Base-by-base conservation (phyloP, 2,888 invertebrate species). In the Dolomedes plantarius region DNA sequence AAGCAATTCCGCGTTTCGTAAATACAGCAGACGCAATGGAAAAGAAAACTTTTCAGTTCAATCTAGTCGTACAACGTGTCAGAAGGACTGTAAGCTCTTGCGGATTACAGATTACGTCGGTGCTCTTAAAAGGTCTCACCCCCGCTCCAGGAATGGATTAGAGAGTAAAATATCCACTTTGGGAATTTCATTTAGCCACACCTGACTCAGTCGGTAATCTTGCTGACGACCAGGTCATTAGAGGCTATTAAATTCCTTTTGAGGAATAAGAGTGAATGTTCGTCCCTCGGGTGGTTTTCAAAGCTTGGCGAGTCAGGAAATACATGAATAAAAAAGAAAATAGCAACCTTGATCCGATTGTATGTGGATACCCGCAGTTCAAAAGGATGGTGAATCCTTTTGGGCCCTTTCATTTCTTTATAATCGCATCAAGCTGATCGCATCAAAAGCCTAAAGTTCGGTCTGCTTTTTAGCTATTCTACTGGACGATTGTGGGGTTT, bases 141-240 rank as follows among this genome's bases (percentile, higher is more conserved):
- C 29, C 29, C 23, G 3, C 56, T 23, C 2, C 56, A 56, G 56
- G 11, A 56, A 19, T 69, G 69, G 69, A 69, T 69, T 36, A 69
- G 27, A 13, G 23, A 69, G 27, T 41, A 36, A 46, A 56, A 32
- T 77, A 73, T 67, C 65, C 83, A 68, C 72, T 56, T 71, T 50
- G 77, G 83, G 76, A 72, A 65, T 77, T 85, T 77, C 77, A 77
- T 72, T 73, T 73, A 67, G 77, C 83, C 83, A 85, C 83, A 85
- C 83, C 83, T 85, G 83, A 77, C 39, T 77, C 83, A 73, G 77
- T 50, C 56, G 68, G 73, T 77, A 77, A 85, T 85, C 73, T 77
- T 77, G 68, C 77, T 77, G 83, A 72, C 72, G 83, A 77, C 67
- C 71, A 46, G 82, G 72, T 85, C 83, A 85, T 85, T 85, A 85